These are phyloP conservation scores for Larimichthys crocea DNA, from an alignment of 2,113 vertebrate genomes.

Conservation along the genomic window DNA sequence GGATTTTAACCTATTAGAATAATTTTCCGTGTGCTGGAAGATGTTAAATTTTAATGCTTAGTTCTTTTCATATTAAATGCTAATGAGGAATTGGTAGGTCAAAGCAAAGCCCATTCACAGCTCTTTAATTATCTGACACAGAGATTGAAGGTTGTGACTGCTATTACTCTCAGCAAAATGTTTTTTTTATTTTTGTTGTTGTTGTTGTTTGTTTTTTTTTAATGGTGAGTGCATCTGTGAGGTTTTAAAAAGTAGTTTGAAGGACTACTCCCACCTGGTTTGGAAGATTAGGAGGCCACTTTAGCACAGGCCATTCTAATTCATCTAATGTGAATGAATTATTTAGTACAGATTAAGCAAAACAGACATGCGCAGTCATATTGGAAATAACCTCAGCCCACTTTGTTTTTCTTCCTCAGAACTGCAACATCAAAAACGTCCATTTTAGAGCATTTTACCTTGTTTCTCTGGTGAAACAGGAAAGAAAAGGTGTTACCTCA, in stretches of 20 bases:
- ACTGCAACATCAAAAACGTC: slow-evolving; percentile 18
- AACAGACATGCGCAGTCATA: neutral
- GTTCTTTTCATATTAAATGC: slow-evolving; percentile 55
- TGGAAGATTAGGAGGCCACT: slow-evolving; percentile 23
- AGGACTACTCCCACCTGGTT: neutral
- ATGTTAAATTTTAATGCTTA: slow-evolving; percentile 56
- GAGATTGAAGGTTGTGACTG: slow-evolving; percentile 55
- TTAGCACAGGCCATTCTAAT: neutral
- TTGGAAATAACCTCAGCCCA: neutral
- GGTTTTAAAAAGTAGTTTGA: slow-evolving; percentile 8
- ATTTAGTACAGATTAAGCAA: slow-evolving; percentile 31
- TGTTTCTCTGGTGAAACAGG: neutral
- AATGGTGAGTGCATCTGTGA: slow-evolving; percentile 1
- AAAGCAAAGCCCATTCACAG: slow-evolving; percentile 39
- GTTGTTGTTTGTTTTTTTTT: neutral
- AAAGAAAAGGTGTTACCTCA: neutral
- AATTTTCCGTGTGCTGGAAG: slow-evolving; percentile 53
- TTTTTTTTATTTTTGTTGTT: neutral
- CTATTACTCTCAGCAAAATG: slow-evolving; percentile 24
- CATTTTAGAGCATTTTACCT: neutral
- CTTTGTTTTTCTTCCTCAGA: neutral
- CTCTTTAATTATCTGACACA: slow-evolving; percentile 43
- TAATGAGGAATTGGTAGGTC: slow-evolving; percentile 60
- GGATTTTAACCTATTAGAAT: slow-evolving; percentile 74
- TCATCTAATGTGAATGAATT: slow-evolving; percentile 24